Conservation (phyloP, 2,113 vertebrate genomes). For the Lanius ludovicianus region DNA sequence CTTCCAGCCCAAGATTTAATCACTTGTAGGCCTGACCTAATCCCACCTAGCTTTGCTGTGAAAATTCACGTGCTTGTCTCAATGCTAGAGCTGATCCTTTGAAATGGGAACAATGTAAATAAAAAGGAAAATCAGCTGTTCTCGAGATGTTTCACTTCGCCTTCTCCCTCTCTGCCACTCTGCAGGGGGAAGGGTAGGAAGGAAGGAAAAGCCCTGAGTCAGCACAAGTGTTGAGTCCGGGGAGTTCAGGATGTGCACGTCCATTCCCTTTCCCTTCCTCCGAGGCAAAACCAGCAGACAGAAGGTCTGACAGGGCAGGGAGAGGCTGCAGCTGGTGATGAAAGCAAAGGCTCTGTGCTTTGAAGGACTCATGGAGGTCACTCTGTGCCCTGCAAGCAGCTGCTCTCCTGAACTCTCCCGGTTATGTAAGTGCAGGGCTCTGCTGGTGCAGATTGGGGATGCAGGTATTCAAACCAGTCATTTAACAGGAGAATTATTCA, state of each 20-base stretch:
- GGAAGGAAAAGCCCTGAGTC: neutral
- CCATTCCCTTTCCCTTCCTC: neutral
- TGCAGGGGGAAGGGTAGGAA: neutral
- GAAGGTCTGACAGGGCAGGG: neutral
- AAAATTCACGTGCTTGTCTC: neutral
- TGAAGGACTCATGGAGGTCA: neutral
- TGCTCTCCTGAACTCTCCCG: neutral
- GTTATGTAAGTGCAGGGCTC: neutral
- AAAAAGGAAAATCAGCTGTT: neutral
- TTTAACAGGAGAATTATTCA: neutral
- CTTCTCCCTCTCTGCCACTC: neutral
- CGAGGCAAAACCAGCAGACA: neutral
- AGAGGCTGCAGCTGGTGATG: neutral
- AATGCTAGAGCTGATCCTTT: neutral
- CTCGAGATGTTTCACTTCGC: neutral
- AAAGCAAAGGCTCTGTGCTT: neutral
- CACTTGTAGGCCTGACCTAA: neutral
- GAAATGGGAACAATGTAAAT: neutral
- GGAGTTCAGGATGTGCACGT: neutral
- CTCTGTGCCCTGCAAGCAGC: neutral
- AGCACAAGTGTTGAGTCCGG: neutral
- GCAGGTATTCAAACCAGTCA: neutral
- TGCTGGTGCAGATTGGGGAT: neutral
- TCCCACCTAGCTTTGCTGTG: neutral
- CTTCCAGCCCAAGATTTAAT: neutral